Conservation (phyloP, 35 echinoderm and acorn worm species). For the Ophiothrix spiculata region DNA sequence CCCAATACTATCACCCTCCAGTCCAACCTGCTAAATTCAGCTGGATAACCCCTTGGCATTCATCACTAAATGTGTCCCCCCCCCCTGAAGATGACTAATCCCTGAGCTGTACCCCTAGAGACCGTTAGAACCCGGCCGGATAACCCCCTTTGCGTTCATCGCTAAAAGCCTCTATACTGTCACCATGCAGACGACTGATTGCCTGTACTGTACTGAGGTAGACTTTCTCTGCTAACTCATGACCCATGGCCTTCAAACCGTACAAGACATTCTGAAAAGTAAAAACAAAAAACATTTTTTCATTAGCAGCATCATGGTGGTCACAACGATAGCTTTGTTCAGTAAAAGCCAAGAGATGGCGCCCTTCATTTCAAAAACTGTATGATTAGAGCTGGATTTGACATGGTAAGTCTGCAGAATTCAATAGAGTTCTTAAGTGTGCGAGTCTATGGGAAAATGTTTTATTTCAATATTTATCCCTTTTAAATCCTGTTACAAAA, state of each 20-base stretch:
- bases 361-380: not conserved
- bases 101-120: no score
- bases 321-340: not conserved
- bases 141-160: constrained; percentile 63
- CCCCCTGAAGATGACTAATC: no score
- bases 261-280: constrained; percentile 54
- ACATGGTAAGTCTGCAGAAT: no score
- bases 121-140: constrained; percentile 53
- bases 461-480: not conserved
- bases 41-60: no score
- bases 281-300: not conserved
- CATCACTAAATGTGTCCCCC: no score
- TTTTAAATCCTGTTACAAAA: no score
- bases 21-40: no score
- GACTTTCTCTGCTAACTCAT: not conserved
- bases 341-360: not conserved
- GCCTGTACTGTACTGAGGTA: constrained; percentile 36
- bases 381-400: not conserved
- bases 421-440: no score
- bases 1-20: no score
- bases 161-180: constrained; percentile 46
- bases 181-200: constrained; percentile 35
- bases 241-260: constrained; percentile 36
- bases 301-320: no score
- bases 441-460: not conserved